phyloP scores from a whole-genome alignment of 2,797 vertebrate species.

The Lepus oiostolus region DNA sequence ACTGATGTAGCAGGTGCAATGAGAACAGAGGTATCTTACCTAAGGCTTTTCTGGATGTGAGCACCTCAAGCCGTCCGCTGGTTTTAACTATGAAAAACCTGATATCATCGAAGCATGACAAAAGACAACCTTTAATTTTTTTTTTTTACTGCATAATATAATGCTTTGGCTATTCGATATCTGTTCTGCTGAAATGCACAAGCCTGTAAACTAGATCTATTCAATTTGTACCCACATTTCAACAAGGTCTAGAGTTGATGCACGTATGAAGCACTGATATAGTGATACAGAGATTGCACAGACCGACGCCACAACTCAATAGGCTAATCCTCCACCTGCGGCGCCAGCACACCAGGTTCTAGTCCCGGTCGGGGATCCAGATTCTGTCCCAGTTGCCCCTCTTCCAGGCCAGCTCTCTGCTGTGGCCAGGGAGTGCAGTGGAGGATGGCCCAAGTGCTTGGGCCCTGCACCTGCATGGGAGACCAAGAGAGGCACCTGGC shows the following conservation, averaged over 20 bases:
- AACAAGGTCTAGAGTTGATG: background rate
- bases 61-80: background rate
- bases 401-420: too few relatives aligned
- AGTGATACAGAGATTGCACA: background rate
- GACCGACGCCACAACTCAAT: too few relatives aligned
- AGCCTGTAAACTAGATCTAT: background rate
- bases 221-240: background rate
- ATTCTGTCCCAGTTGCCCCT: too few relatives aligned
- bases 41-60: background rate
- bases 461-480: too few relatives aligned
- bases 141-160: too few relatives aligned
- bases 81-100: background rate
- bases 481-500: too few relatives aligned
- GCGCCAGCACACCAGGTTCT: too few relatives aligned
- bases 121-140: too few relatives aligned
- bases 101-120: background rate
- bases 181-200: background rate
- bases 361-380: too few relatives aligned
- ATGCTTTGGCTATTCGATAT: background rate
- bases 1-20: fast-evolving
- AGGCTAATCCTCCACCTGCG: too few relatives aligned
- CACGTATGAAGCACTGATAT: background rate
- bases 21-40: fast-evolving
- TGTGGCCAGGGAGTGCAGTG: too few relatives aligned
- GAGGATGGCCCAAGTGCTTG: too few relatives aligned